Percentiles rank a stretch among this genome's conserved stretches.
Evolutionary conservation across 2,888 invertebrate genomes (phyloP).

Genomic region (Callosobruchus maculatus): DNA sequence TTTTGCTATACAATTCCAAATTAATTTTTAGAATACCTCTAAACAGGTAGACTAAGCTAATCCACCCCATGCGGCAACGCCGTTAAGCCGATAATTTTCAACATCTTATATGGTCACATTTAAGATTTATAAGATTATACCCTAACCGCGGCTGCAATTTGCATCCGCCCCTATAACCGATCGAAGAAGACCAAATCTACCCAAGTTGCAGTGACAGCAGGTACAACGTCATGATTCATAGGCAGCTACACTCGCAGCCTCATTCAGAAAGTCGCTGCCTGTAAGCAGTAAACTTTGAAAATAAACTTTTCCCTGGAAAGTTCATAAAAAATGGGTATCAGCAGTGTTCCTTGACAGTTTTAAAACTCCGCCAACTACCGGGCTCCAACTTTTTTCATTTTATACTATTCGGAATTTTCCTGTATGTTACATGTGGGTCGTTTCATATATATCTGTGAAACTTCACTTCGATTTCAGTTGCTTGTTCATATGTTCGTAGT

Average conservation of each 20-base stretch:
- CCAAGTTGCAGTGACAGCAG: background rate
- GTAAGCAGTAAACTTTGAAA: background rate
- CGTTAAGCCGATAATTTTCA: too few relatives aligned
- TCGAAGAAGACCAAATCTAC: too few relatives aligned
- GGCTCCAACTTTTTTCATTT: background rate
- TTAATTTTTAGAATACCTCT: too few relatives aligned
- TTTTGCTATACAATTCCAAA: too few relatives aligned
- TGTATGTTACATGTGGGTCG: background rate
- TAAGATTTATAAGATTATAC: too few relatives aligned
- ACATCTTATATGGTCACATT: too few relatives aligned
- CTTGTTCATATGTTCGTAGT: too few relatives aligned
- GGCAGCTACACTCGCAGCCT: background rate
- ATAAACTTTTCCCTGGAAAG: background rate
- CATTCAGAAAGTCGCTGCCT: background rate
- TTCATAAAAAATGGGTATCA: background rate
- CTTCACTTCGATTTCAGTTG: background rate
- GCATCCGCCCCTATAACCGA: too few relatives aligned
- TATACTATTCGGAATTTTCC: background rate
- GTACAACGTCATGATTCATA: background rate
- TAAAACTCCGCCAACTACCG: background rate
- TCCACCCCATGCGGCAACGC: too few relatives aligned
- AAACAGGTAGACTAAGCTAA: too few relatives aligned
- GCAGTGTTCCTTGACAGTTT: background rate
- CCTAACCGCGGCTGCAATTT: too few relatives aligned
- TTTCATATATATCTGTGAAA: background rate